These are phyloP conservation scores for Ficedula albicollis DNA, from an alignment of 2,797 vertebrate genomes.

Conservation along the genomic window DNA sequence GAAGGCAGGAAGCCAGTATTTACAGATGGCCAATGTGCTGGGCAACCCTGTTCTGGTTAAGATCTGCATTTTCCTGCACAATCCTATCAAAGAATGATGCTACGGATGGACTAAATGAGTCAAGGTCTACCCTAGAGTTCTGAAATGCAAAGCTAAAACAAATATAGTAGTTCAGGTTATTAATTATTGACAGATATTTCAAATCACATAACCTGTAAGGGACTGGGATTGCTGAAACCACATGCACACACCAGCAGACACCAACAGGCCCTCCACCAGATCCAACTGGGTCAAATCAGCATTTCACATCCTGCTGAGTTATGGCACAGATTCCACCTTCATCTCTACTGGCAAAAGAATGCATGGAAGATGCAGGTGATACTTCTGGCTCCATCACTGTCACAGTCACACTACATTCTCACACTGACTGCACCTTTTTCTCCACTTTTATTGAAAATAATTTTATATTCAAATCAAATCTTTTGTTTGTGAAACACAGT, in stretches of 20 bases:
- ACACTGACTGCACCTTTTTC: background rate
- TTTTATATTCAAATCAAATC: background rate
- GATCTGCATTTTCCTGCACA: background rate
- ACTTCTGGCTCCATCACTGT: background rate
- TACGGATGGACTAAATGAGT: background rate
- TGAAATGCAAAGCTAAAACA: background rate
- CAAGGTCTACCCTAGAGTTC: background rate
- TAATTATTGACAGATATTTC: background rate
- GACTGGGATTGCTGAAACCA: background rate
- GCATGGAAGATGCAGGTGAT: background rate
- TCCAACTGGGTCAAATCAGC: background rate
- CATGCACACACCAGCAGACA: background rate
- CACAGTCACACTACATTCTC: background rate
- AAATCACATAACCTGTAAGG: background rate
- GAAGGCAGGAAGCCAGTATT: constrained; percentile 37
- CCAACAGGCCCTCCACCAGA: background rate
- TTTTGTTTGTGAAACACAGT: background rate
- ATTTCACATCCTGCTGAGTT: background rate
- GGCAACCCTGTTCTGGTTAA: background rate
- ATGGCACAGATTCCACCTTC: background rate
- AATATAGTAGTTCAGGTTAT: background rate
- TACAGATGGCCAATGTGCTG: constrained; percentile 9
- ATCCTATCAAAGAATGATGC: background rate
- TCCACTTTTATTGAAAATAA: background rate
- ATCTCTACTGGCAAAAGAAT: background rate